A percentile compares a stretch with the other conserved stretches of the same genome.
Conservation (phyloP, 1,140 invertebrate genomes). For the Reticulitermes speratus region DNA sequence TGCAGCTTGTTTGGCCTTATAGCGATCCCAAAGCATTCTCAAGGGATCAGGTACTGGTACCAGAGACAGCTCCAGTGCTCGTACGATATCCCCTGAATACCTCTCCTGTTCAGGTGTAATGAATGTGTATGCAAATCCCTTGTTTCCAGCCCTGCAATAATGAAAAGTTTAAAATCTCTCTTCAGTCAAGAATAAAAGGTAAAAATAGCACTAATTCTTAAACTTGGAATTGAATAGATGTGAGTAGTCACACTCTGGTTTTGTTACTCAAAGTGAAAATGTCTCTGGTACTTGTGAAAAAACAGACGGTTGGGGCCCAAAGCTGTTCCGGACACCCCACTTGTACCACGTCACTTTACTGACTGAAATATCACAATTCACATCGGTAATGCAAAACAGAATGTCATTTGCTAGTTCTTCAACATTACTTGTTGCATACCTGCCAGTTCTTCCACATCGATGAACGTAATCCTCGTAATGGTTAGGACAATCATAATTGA, state of each 20-base stretch:
- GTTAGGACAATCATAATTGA: constrained; percentile 99
- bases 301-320: no score
- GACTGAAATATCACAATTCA: no score
- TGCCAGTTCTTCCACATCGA: constrained; percentile 86
- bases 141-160: constrained; percentile 83
- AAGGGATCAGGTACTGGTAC: constrained; percentile 74
- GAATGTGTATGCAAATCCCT: constrained; percentile 95
- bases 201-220: background rate
- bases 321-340: no score
- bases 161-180: constrained; percentile 1
- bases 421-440: constrained; percentile 39
- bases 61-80: constrained; percentile 84
- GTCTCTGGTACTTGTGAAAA: no score
- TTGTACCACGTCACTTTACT: no score
- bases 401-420: no score
- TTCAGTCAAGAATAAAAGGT: background rate
- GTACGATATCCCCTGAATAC: constrained; percentile 90
- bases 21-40: constrained; percentile 80
- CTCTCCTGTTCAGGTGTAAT: constrained; percentile 91
- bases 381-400: no score
- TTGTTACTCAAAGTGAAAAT: no score
- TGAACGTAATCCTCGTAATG: constrained; percentile 99
- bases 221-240: no score
- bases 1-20: constrained; percentile 83
- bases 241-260: no score